Percentiles rank a stretch among this genome's conserved stretches.
These are phyloP conservation scores for Selenia dentaria DNA, from an alignment of 2,888 invertebrate species.

Conservation along the genomic window DNA sequence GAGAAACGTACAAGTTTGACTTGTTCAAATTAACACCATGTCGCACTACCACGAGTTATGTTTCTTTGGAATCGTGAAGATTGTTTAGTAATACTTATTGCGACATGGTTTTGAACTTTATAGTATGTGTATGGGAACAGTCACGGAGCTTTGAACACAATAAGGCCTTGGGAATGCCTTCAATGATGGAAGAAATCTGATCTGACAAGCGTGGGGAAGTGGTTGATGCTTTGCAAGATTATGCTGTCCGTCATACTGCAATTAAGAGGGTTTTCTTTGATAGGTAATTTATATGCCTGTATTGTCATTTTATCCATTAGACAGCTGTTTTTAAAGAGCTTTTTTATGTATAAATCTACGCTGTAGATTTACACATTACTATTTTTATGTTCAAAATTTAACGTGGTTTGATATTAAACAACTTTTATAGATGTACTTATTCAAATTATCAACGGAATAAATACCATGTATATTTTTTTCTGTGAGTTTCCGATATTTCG, in stretches of 20 bases:
- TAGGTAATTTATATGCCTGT: too few species aligned
- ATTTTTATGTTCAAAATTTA: too few species aligned
- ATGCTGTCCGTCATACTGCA: not conserved
- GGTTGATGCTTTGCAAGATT: constrained; percentile 2
- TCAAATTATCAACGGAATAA: too few species aligned
- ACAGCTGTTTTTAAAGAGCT: too few species aligned
- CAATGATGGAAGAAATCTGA: constrained; percentile 13
- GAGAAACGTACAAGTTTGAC: constrained; percentile 6
- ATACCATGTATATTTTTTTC: too few species aligned
- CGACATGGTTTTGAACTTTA: constrained; percentile 3
- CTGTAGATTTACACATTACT: too few species aligned
- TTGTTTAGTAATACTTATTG: not conserved
- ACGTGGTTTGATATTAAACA: too few species aligned
- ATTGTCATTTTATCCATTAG: too few species aligned
- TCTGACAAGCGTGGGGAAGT: constrained; percentile 9
- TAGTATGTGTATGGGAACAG: constrained; percentile 27
- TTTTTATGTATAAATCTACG: too few species aligned
- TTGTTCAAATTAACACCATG: constrained; percentile 1
- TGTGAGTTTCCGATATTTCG: too few species aligned
- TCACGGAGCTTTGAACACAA: constrained; percentile 36
- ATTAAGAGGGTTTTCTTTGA: too few species aligned
- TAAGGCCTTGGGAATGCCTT: constrained; percentile 33
- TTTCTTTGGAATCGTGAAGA: not conserved
- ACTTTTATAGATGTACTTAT: too few species aligned
- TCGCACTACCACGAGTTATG: not conserved